Evolutionary conservation across 2,888 invertebrate genomes (phyloP).

Genomic region (Archips xylosteana): DNA sequence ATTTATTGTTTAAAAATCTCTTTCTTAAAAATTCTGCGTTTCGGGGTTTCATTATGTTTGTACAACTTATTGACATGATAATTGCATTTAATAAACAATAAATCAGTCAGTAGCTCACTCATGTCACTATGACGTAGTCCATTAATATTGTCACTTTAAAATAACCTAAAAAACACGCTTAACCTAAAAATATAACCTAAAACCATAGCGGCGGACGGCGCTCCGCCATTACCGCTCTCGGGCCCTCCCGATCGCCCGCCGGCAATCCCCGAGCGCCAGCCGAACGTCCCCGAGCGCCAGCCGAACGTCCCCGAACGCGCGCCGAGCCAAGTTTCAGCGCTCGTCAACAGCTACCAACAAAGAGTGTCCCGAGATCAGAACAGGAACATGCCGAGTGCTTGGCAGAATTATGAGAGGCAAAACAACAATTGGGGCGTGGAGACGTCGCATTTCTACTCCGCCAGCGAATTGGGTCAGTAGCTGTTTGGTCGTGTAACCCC

Average conservation of each 20-base stretch:
- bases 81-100: too few relatives aligned
- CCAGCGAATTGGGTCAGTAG: constrained; percentile 78
- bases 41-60: too few relatives aligned
- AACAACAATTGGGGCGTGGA: constrained; percentile 74
- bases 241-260: constrained; percentile 57
- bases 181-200: constrained; percentile 5
- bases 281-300: constrained; percentile 54
- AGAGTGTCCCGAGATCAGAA: constrained; percentile 65
- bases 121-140: neutral
- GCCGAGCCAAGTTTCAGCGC: constrained; percentile 60
- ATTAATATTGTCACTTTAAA: neutral
- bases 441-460: constrained; percentile 74
- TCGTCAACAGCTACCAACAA: constrained; percentile 79
- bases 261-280: constrained; percentile 44
- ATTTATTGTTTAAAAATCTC: too few relatives aligned
- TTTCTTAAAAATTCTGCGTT: too few relatives aligned
- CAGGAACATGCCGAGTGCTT: constrained; percentile 54
- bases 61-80: too few relatives aligned
- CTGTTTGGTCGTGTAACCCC: too few relatives aligned
- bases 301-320: constrained; percentile 62
- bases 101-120: too few relatives aligned
- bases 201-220: constrained; percentile 57
- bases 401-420: constrained; percentile 51
- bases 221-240: constrained; percentile 53
- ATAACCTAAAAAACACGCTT: neutral